Evolutionary conservation across 2,888 invertebrate genomes (phyloP).

Genomic region (Drosophila demipolita): DNA sequence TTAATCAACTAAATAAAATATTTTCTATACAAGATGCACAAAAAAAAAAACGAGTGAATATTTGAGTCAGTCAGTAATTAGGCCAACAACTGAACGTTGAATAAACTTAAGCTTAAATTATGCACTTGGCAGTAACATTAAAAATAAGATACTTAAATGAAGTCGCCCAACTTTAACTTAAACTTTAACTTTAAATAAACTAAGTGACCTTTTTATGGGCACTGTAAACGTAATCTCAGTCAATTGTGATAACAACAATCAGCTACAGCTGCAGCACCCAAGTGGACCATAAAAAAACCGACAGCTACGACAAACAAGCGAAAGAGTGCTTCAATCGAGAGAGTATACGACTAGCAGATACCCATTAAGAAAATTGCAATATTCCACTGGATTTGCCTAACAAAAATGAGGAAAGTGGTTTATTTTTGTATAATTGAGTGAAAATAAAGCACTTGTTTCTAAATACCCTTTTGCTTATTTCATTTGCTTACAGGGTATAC

Average conservation of each 20-base stretch:
- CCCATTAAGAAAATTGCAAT: not conserved
- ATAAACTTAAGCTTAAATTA: not conserved
- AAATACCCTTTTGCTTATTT: not conserved
- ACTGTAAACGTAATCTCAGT: constrained; percentile 71
- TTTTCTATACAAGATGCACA: constrained; percentile 21
- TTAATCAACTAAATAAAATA: constrained; percentile 36
- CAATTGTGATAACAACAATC: constrained; percentile 75
- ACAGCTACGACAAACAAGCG: constrained; percentile 16
- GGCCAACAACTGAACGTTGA: not conserved
- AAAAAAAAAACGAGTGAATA: not conserved
- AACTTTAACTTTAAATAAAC: constrained; percentile 59
- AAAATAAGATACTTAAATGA: constrained; percentile 10
- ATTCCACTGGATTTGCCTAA: too few species aligned
- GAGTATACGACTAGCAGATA: not conserved
- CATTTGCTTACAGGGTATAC: not conserved
- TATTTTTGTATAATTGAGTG: not conserved
- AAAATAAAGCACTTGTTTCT: not conserved
- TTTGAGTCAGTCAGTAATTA: not conserved
- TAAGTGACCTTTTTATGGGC: constrained; percentile 70
- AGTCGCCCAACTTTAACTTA: constrained; percentile 40
- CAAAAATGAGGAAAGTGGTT: too few species aligned
- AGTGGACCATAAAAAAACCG: constrained; percentile 63
- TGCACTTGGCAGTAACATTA: not conserved
- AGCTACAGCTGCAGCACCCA: constrained; percentile 48
- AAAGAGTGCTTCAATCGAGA: not conserved